phyloP scores from a whole-genome alignment of 2,888 invertebrate species.

The Latrodectus elegans region DNA sequence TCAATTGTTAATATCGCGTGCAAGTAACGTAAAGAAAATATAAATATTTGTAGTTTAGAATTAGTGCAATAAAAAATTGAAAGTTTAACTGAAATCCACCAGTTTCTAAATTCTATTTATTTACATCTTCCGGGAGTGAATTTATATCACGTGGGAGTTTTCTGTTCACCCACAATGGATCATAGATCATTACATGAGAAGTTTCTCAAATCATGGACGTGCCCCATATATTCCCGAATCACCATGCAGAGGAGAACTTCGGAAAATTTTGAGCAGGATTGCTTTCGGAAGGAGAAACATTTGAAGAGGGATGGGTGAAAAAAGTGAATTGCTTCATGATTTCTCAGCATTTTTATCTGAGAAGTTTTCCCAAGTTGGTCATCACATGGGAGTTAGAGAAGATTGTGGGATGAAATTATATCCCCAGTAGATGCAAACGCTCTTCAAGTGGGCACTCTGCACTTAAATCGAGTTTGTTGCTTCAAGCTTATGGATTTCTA shows the following conservation, averaged over 20 bases:
- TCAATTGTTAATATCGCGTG: too few species aligned
- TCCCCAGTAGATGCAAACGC: neutral
- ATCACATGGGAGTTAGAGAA: constrained; percentile 49
- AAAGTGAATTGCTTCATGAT: constrained; percentile 29
- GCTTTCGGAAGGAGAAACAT: constrained; percentile 17
- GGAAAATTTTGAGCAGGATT: neutral
- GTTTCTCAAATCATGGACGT: neutral
- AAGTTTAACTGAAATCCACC: too few species aligned
- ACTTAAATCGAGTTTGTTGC: too few species aligned
- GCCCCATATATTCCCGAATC: neutral
- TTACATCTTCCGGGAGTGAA: too few species aligned
- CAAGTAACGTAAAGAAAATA: too few species aligned
- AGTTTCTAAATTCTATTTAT: too few species aligned
- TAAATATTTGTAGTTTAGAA: too few species aligned
- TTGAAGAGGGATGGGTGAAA: constrained; percentile 1
- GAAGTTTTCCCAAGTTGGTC: constrained; percentile 44
- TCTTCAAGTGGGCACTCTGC: too few species aligned
- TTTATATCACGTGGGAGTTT: too few species aligned
- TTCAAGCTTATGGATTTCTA: too few species aligned
- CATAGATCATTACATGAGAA: neutral
- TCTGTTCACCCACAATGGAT: neutral
- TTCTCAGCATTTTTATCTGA: constrained; percentile 14
- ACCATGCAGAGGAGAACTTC: neutral
- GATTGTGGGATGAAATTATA: constrained; percentile 29
- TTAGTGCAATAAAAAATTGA: too few species aligned